These are phyloP conservation scores for Bovichtus diacanthus DNA, from an alignment of 2,797 vertebrate genomes.

Conservation along the genomic window DNA sequence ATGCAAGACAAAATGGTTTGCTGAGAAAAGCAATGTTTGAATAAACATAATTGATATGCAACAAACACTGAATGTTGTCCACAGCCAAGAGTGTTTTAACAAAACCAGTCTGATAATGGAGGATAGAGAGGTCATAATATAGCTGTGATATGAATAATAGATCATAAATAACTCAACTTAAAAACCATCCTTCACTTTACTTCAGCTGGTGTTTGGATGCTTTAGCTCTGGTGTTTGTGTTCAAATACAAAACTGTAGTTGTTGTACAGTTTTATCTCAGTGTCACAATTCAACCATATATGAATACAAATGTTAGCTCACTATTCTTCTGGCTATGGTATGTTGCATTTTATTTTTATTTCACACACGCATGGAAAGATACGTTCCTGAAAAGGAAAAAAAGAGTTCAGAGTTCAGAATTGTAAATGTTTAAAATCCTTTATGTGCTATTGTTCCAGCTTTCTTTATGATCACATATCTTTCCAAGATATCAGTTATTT, in stretches of 20 bases:
- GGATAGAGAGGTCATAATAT: too few species aligned
- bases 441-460: not conserved
- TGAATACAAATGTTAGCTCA: not conserved
- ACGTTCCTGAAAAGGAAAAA: not conserved
- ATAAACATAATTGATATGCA: too few species aligned
- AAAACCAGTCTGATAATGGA: too few species aligned
- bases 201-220: too few species aligned
- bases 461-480: constrained; percentile 35
- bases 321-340: not conserved
- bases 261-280: not conserved
- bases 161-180: too few species aligned
- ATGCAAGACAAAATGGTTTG: too few species aligned
- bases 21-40: too few species aligned
- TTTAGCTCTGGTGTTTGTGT: too few species aligned
- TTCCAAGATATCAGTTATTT: constrained; percentile 10
- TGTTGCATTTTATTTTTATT: constrained; percentile 2
- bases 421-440: constrained; percentile 27
- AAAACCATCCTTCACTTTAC: too few species aligned
- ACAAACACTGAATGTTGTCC: too few species aligned
- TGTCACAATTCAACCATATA: not conserved
- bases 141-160: too few species aligned
- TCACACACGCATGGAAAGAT: not conserved
- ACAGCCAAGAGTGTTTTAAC: too few species aligned
- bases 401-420: constrained; percentile 35
- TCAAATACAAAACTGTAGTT: not conserved